These are phyloP conservation scores for Agonopterix alstromeriana DNA, from an alignment of 2,888 invertebrate genomes.

Conservation along the genomic window DNA sequence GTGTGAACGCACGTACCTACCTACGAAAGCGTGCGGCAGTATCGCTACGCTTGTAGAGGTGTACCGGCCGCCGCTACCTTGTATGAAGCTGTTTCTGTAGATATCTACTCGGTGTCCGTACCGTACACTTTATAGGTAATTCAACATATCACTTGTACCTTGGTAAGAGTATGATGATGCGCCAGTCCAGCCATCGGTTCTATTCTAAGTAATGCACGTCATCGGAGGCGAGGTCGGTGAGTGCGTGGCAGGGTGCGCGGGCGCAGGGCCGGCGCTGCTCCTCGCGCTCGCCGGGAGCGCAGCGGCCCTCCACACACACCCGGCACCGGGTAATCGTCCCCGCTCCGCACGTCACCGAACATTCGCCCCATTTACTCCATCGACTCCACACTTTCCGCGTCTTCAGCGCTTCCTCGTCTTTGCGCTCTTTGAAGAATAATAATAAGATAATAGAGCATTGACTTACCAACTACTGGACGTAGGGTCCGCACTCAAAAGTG, in stretches of 20 bases:
- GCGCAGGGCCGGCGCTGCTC: constrained; percentile 48
- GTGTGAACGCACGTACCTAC: too few species aligned
- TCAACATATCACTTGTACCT: too few species aligned
- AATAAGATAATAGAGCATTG: too few species aligned
- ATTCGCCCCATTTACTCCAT: constrained; percentile 60
- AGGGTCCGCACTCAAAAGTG: too few species aligned
- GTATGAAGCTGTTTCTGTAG: too few species aligned
- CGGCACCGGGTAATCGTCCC: constrained; percentile 41
- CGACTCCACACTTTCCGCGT: constrained; percentile 59
- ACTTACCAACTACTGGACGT: too few species aligned
- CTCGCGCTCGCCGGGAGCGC: constrained; percentile 57
- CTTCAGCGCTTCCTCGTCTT: constrained; percentile 14
- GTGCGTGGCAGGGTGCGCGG: constrained; percentile 31
- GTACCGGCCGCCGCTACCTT: too few species aligned
- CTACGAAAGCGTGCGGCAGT: too few species aligned
- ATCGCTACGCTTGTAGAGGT: too few species aligned
- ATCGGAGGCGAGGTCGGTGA: constrained; percentile 6
- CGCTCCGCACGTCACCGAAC: constrained; percentile 54
- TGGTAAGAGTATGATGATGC: too few species aligned
- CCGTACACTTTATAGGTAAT: too few species aligned
- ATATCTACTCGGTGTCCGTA: too few species aligned
- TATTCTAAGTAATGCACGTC: constrained; percentile 22
- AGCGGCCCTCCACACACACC: constrained; percentile 49
- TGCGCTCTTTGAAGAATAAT: background rate
- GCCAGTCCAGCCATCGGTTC: background rate